Evolutionary conservation across 2,888 invertebrate species (phyloP), one percentile per base, ranked within the genome.

Genomic region (Erynnis tages): DNA sequence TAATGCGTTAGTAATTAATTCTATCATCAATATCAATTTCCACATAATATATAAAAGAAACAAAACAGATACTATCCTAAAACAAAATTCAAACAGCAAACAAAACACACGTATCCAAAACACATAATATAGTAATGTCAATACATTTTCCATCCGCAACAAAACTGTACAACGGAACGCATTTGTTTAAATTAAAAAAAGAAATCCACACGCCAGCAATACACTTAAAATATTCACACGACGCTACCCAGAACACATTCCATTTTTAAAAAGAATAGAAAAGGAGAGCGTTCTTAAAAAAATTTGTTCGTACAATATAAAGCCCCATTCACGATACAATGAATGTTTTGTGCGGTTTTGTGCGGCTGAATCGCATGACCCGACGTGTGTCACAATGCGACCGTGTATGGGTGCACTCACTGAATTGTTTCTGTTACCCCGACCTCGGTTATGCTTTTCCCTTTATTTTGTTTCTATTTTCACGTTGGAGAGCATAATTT

Each of bases 261-360:
- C 59, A 65, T 67, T 69, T 71, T 70, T 66, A 66, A 65, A 65
- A 67, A 50, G 50, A 50, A 79, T 73, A 77, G 73, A 75, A 77
- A 78, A 72, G 66, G 71, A 76, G 76, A 70, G 73, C 77, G 71
- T 83, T 86, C 82, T 82, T 85, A 77, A 81, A 87, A 85, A 87
- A 85, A 83, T 80, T 80, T 73, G 79, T 79, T 82, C 72, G 62
- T 61, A 64, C 75, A 79, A 76, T 76, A 85, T 80, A 84, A 76
- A 80, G 67, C 80, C 76, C 84, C 78, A 82, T 86, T 86, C 85
- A 82, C 66, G 63, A 69, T 64, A 87, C 87, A 87, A 88, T 86
- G 66, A 82, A 65, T 69, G 79, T 79, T 81, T 82, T 78, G 79
- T 80, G 66, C 63, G 65, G 73, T 77, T 73, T 71, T 74, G 70